A percentile compares a stretch with the other conserved stretches of the same genome.
Conservation (phyloP, 2,888 invertebrate species). For the Biston stratarius region DNA sequence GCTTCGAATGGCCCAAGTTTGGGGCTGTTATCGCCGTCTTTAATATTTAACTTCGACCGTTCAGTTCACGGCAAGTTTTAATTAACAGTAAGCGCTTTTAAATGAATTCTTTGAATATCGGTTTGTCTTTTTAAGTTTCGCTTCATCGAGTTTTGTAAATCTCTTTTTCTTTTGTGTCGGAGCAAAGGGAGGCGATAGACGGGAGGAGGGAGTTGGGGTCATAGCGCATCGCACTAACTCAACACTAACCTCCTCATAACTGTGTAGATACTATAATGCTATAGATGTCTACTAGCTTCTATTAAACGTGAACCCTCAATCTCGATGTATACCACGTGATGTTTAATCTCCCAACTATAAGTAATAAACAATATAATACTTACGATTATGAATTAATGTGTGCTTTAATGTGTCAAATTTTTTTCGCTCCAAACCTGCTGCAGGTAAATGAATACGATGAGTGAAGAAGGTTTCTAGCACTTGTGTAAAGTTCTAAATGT, state of each 20-base stretch:
- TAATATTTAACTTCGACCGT: conserved; percentile 35
- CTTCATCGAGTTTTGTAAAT: conserved; percentile 47
- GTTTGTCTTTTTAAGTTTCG: conserved; percentile 51
- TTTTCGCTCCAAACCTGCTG: too few species aligned
- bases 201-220: neutral
- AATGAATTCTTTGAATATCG: conserved; percentile 39
- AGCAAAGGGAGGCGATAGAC: neutral
- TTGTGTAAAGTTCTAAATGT: too few species aligned
- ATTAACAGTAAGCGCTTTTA: conserved; percentile 36
- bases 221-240: neutral
- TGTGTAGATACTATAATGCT: neutral
- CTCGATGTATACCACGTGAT: too few species aligned
- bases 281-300: too few species aligned
- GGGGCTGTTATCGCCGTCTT: conserved; percentile 43
- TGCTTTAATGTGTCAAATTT: too few species aligned
- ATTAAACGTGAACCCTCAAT: too few species aligned
- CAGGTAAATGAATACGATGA: too few species aligned
- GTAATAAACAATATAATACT: too few species aligned
- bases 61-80: conserved; percentile 32
- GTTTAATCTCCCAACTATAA: too few species aligned
- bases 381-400: too few species aligned
- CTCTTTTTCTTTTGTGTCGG: conserved; percentile 38
- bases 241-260: neutral
- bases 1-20: conserved; percentile 46
- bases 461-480: too few species aligned